Percentiles rank a stretch among this genome's conserved stretches.
phyloP scores from a whole-genome alignment of 2,113 vertebrate species.

The Thunnus thynnus region DNA sequence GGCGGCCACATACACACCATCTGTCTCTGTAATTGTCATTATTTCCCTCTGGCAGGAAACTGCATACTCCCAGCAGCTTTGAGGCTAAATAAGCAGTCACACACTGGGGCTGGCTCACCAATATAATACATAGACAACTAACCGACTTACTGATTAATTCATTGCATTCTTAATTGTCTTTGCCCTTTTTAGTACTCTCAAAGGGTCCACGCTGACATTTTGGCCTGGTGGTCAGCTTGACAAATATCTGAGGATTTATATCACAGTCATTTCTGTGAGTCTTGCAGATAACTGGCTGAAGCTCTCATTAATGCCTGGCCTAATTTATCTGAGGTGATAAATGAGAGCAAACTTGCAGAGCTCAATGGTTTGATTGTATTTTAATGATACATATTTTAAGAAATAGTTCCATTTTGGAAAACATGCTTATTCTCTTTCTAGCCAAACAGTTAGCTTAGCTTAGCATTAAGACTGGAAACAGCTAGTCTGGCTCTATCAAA shows the following conservation, averaged over 20 bases:
- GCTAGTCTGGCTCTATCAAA: too few relatives aligned
- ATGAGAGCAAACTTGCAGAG: too few relatives aligned
- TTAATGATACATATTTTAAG: too few relatives aligned
- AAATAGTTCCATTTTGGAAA: too few relatives aligned
- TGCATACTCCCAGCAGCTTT: constrained; percentile 37
- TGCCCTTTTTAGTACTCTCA: not conserved
- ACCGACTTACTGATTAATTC: constrained; percentile 16
- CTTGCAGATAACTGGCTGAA: too few relatives aligned
- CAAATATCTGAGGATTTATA: not conserved
- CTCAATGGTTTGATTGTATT: too few relatives aligned
- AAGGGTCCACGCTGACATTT: not conserved
- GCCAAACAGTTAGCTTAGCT: too few relatives aligned
- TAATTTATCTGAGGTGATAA: too few relatives aligned
- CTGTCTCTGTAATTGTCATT: constrained; percentile 62
- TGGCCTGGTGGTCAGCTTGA: not conserved
- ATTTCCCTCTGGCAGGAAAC: constrained; percentile 26
- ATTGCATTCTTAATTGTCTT: not conserved
- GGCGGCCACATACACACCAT: constrained; percentile 43
- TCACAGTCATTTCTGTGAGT: too few relatives aligned
- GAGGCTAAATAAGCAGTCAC: constrained; percentile 37
- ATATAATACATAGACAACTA: constrained; percentile 20
- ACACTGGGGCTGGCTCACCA: constrained; percentile 1
- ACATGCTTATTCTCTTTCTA: too few relatives aligned
- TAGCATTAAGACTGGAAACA: too few relatives aligned
- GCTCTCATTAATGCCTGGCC: too few relatives aligned